Percentiles rank a stretch among this genome's conserved stretches.
Conservation (phyloP, 2,888 invertebrate genomes). For the Eupeodes luniger region DNA sequence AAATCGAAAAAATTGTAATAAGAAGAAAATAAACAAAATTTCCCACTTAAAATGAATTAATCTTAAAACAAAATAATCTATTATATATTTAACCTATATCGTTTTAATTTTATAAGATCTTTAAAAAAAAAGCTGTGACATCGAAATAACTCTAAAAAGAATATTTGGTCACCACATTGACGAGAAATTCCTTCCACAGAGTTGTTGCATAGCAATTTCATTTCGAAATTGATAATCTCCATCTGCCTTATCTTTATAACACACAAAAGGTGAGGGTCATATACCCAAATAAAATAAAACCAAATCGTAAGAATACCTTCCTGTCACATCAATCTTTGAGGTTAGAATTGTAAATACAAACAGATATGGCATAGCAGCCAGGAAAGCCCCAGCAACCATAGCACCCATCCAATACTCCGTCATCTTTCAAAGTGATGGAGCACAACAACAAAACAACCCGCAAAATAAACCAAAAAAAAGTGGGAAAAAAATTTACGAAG, state of each 20-base stretch:
- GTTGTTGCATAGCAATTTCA: conserved; percentile 51
- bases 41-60: background rate
- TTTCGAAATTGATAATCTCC: conserved; percentile 69
- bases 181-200: background rate
- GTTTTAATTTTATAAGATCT: too few species aligned
- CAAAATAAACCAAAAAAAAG: conserved; percentile 8
- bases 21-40: background rate
- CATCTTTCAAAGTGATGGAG: conserved; percentile 38
- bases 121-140: too few species aligned
- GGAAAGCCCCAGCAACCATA: background rate
- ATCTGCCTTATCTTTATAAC: conserved; percentile 4
- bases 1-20: background rate
- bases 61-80: too few species aligned
- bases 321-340: conserved; percentile 65
- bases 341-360: conserved; percentile 47
- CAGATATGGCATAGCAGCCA: background rate
- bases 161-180: conserved; percentile 12
- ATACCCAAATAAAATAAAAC: conserved; percentile 31
- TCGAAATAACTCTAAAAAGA: background rate
- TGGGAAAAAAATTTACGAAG: conserved; percentile 66
- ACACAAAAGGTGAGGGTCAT: conserved; percentile 59
- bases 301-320: conserved; percentile 34
- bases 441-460: background rate
- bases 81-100: too few species aligned
- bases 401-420: conserved; percentile 18